A percentile compares a stretch with the other conserved stretches of the same genome.
phyloP scores from a whole-genome alignment of 2,888 invertebrate species.

The Agriopis marginaria region DNA sequence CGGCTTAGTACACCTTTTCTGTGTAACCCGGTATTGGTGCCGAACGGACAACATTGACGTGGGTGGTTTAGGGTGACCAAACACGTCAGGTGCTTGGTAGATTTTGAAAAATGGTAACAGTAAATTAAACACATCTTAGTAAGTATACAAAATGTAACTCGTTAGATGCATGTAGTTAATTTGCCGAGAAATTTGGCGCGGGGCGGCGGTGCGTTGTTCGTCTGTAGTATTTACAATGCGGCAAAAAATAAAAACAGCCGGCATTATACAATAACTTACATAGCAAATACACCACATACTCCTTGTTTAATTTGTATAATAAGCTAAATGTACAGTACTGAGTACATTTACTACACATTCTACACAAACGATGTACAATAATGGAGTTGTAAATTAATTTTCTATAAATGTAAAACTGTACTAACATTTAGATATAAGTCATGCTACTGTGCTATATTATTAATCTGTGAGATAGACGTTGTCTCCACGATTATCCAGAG shows the following conservation, averaged over 20 bases:
- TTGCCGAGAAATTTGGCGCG: too few species aligned
- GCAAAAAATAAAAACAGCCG: background rate
- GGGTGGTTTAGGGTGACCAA: too few species aligned
- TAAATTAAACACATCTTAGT: too few species aligned
- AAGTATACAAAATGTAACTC: too few species aligned
- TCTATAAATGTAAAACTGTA: background rate
- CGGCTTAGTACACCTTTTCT: too few species aligned
- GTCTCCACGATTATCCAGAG: too few species aligned
- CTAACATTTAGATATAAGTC: constrained; percentile 3
- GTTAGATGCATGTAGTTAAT: too few species aligned
- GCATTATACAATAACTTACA: background rate
- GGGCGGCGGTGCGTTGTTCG: background rate
- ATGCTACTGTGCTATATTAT: background rate
- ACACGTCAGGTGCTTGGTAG: too few species aligned
- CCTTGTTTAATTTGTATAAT: constrained; percentile 4
- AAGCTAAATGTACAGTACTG: constrained; percentile 3
- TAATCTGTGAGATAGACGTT: background rate
- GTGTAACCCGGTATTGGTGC: too few species aligned
- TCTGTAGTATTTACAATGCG: background rate
- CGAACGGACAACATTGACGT: too few species aligned
- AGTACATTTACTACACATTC: background rate
- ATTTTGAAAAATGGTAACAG: too few species aligned
- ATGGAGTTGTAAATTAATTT: constrained; percentile 3
- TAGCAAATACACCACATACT: background rate
- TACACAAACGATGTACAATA: background rate